A percentile compares a stretch with the other conserved stretches of the same genome.
phyloP scores from a whole-genome alignment of 2,888 invertebrate species.

The Conomelus anceps region DNA sequence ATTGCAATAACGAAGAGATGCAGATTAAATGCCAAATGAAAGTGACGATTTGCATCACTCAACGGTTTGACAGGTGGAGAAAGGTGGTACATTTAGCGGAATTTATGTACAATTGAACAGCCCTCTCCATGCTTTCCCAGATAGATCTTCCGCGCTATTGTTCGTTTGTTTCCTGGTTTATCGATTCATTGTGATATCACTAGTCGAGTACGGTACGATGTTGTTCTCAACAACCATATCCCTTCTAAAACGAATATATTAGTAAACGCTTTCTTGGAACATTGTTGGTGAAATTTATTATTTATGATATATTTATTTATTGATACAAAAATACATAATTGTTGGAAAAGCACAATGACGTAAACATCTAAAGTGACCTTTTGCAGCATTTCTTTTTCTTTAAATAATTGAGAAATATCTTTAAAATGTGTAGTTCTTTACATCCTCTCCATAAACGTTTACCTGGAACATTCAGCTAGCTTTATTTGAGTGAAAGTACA shows the following conservation, averaged over 20 bases:
- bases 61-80: background rate
- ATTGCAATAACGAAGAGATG: background rate
- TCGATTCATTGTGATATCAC: background rate
- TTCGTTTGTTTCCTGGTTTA: background rate
- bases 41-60: background rate
- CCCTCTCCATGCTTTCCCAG: background rate
- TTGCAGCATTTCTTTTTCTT: no score
- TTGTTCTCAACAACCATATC: background rate
- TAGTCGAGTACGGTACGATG: background rate
- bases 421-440: no score
- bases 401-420: no score
- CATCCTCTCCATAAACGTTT: no score
- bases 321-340: no score
- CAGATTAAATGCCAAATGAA: background rate
- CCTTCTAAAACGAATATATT: background rate
- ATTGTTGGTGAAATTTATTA: no score
- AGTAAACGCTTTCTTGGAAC: no score
- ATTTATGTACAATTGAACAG: background rate
- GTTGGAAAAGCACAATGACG: no score
- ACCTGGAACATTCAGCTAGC: no score
- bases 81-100: background rate
- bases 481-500: no score
- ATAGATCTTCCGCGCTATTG: background rate
- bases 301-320: no score
- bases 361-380: no score